These are phyloP conservation scores for Trichonephila inaurata DNA, from an alignment of 1,140 invertebrate species.

Conservation along the genomic window DNA sequence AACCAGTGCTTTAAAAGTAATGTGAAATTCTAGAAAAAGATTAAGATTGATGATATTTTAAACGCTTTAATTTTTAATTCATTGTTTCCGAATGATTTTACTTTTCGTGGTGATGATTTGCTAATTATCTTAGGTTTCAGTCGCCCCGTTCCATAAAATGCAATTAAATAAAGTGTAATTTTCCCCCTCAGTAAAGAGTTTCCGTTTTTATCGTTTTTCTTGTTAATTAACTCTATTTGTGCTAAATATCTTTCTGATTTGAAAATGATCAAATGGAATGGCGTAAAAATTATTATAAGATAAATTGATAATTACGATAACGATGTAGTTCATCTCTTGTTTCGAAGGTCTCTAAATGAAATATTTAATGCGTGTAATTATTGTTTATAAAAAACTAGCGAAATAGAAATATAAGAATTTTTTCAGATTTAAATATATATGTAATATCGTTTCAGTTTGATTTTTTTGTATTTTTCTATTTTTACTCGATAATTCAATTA, in stretches of 20 bases:
- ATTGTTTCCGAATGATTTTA: background rate
- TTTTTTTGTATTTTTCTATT: too few relatives aligned
- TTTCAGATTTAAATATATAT: too few relatives aligned
- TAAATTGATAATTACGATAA: background rate
- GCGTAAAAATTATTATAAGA: background rate
- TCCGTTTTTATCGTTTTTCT: background rate
- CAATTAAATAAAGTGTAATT: background rate
- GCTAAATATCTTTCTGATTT: background rate
- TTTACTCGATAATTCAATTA: background rate
- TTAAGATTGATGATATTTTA: conserved; percentile 4
- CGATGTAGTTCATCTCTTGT: too few relatives aligned
- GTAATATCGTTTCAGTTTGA: too few relatives aligned
- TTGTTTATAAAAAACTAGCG: too few relatives aligned
- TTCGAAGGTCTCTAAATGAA: too few relatives aligned
- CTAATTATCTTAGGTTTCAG: background rate
- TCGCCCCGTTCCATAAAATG: background rate
- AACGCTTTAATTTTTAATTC: background rate
- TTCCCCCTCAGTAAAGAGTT: background rate
- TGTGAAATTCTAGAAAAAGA: background rate
- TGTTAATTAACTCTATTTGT: background rate
- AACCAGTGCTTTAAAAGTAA: background rate
- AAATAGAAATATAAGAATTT: too few relatives aligned
- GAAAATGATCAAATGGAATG: background rate
- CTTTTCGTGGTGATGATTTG: background rate
- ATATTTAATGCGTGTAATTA: too few relatives aligned